Base-by-base conservation (phyloP, 2,797 vertebrate genomes). In the Malurus splendens region DNA sequence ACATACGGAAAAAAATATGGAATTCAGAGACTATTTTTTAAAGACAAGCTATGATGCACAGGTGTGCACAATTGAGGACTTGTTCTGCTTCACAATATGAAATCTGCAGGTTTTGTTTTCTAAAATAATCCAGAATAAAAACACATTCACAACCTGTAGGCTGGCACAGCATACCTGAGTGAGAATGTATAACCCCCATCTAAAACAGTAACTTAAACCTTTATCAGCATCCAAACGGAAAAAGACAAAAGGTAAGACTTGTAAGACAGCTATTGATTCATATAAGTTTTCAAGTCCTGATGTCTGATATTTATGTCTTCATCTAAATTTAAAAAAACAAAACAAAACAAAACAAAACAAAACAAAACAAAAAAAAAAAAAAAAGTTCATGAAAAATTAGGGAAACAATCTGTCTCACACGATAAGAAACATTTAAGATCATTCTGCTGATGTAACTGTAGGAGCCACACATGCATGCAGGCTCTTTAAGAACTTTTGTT, bases 121-220 rank as follows among this genome's bases (percentile, higher is more conserved):
- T 97, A 97, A 98, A 98, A 97, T 96, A 98, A 98, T 98, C 98
- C 98, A 98, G 98, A 98, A 98, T 98, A 98, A 98, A 99, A 99
- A 99, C 99, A 98, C 98, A 99, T 99, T 99, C 99, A 99, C 98
- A 98, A 98, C 98, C 98, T 99, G 98, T 99, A 99, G 98, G 98
- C 98, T 98, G 98, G 98, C 98, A 98, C 99, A 98, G 98, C 98
- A 98, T 99, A 99, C 99, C 99, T 99, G 99, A 99, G 99, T 98
- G 98, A 99, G 98, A 98, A 98, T 98, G 98, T 97, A 98, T 95
- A 98, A 97, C 98, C 98, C 97, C 98, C 98, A 98, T 98, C 98
- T 98, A 98, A 97, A 99, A 98, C 98, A 98, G 98, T 98, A 98
- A 98, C 98, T 97, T 97, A 98, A 98, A 98, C 97, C 97, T 98